Base-by-base conservation (phyloP, 1,140 invertebrate genomes). In the Heliothis subflexa region DNA sequence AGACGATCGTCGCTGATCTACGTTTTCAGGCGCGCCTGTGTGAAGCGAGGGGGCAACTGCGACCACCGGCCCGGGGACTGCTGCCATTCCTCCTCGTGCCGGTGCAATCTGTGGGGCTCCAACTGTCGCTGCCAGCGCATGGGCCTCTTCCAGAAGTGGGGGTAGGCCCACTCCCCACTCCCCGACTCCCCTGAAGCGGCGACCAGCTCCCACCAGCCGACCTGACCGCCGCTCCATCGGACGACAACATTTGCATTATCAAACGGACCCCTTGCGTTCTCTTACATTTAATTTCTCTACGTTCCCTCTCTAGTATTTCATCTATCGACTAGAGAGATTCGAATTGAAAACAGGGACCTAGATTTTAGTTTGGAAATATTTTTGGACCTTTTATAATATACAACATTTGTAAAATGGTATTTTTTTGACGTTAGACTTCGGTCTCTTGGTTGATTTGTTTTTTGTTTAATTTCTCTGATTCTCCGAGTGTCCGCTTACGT, bases 111-210 rank as follows among this genome's bases (percentile, higher is more conserved):
- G 5, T 98, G 98, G 98, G 98, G 98, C 25, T 97, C 97, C 84
- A 98, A 98, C 94, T 98, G 98, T 93, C 96, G 97, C 83, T 98
- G 98, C 93, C 97, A 98, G 92, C 96, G 98, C 81, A 97, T 97
- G 96, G 98, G 98, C 54, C 96, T 98, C 83, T 98, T 98, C 95
- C 98, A 98, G 91, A 97, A 98, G 93, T 98, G 97, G 97, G 97
- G 97, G 84, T 97, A 96, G 95, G 86, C 57, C 59, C 62, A 16
- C 64, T 28, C 40, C 61, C 50, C n/a, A 13, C 72, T 28, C n/a
- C 28, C 21, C 47, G 78, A 83, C 81, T 80, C 86, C 82, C 64
- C 66, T 85, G 87, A 86, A 86, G 86, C 88, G 85, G 83, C 87
- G 88, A 85, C 79, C 91, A 88, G 47, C 85, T 85, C 83, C 81